Conservation (phyloP, 2,888 invertebrate species). For the Ashinkailepas kermadecensis region DNA sequence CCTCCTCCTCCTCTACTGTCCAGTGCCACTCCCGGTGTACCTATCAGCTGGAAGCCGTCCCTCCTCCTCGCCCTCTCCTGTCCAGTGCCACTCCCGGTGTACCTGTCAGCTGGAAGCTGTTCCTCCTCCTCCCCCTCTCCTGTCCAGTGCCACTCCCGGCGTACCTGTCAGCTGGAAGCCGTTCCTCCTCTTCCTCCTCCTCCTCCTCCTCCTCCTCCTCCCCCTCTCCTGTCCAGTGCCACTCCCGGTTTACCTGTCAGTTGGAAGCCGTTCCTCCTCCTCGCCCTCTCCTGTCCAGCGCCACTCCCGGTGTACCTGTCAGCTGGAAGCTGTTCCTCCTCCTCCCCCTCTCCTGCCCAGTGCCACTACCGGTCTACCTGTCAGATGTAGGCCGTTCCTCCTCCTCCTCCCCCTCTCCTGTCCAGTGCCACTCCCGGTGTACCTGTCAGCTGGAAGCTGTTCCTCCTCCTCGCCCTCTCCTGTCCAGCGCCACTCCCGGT, state of each 20-base stretch:
- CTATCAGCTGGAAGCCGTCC: too few relatives aligned
- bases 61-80: too few relatives aligned
- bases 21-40: too few relatives aligned
- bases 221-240: not conserved
- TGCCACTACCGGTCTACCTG: conserved; percentile 46
- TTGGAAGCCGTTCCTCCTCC: conserved; percentile 72
- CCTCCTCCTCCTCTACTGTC: too few relatives aligned
- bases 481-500: not conserved
- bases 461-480: too few relatives aligned
- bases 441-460: conserved; percentile 83
- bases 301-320: conserved; percentile 50
- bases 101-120: conserved; percentile 83
- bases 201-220: too few relatives aligned
- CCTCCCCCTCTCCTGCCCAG: not conserved
- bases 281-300: not conserved
- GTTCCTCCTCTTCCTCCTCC: conserved; percentile 48
- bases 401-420: too few relatives aligned
- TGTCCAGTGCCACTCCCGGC: not conserved
- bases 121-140: conserved; percentile 43
- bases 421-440: conserved; percentile 24
- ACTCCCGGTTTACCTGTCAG: conserved; percentile 53
- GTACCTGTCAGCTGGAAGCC: conserved; percentile 77
- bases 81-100: conserved; percentile 25
- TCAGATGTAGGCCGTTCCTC: conserved; percentile 85
- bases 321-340: conserved; percentile 81